Conservation (phyloP, 2,888 invertebrate genomes). For the Cylindroiulus punctatus region DNA sequence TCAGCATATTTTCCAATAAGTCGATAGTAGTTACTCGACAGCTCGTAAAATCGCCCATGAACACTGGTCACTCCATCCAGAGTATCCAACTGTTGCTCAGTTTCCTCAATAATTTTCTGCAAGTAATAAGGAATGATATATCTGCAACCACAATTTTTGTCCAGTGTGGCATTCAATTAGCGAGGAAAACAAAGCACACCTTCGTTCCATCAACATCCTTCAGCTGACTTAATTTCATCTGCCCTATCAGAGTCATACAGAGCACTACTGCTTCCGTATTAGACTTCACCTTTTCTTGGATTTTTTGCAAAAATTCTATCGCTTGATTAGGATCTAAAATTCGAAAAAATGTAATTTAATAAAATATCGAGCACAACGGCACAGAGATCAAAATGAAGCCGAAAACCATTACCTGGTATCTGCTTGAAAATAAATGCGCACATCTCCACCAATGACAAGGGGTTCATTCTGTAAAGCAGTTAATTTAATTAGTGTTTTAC, state of each 20-base stretch:
- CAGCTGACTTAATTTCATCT: slow-evolving; percentile 66
- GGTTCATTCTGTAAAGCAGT: slow-evolving; percentile 80
- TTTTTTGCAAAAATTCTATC: slow-evolving; percentile 85
- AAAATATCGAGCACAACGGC: not conserved
- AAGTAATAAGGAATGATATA: slow-evolving; percentile 55
- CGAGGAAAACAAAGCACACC: slow-evolving; percentile 61
- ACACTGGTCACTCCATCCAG: slow-evolving; percentile 93
- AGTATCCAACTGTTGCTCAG: slow-evolving; percentile 84
- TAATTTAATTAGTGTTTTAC: not conserved
- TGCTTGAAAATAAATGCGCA: slow-evolving; percentile 80
- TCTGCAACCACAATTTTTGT: not conserved
- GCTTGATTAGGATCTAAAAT: slow-evolving; percentile 81
- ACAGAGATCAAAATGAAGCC: not conserved
- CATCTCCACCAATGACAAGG: slow-evolving; percentile 90
- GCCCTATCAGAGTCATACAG: slow-evolving; percentile 80
- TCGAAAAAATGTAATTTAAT: not conserved
- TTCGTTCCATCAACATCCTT: slow-evolving; percentile 66
- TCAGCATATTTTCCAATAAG: slow-evolving; percentile 87
- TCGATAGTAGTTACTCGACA: slow-evolving; percentile 91
- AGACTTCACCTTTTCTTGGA: slow-evolving; percentile 84
- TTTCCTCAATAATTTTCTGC: slow-evolving; percentile 78
- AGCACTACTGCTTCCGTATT: slow-evolving; percentile 88
- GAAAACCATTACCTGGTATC: slow-evolving; percentile 65
- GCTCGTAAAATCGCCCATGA: slow-evolving; percentile 91
- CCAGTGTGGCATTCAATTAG: slow-evolving; percentile 45